Evolutionary conservation across 1,140 invertebrate species (phyloP), one percentile per base, ranked within the genome.

Genomic region (Penaeus chinensis): DNA sequence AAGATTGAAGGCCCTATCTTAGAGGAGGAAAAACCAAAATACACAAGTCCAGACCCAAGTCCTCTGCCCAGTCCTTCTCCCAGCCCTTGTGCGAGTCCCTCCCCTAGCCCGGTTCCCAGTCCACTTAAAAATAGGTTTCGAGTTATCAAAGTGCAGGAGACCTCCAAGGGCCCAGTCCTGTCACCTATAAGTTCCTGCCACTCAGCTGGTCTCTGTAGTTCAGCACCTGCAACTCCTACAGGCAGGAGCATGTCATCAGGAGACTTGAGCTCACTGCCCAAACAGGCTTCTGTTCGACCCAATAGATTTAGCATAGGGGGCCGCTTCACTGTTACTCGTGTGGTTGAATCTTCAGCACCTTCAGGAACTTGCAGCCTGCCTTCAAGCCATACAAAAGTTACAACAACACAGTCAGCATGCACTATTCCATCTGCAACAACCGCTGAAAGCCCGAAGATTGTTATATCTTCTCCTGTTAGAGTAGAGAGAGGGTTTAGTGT

Each of bases 41-140:
- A 90, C 24, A 93, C 94, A 85, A 95, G 95, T 82, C 95, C 95
- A 71, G 94, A 94, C 79, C 95, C 95, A 42, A 95, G 94, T 90
- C 95, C 95, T 77, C 94, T 94, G 87, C 94, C 95, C 80, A 95
- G 95, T 63, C 95, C 95, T 37, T 94, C 94, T 87, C 94, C 95
- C 86, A 95, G 94, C 91, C 95, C 95, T 37, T 93, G 94, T 84
- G 91, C 91, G 2, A 91, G 90, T 54, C 90, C 91, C 66, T 91
- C 82, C 76, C 86, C 89, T 62, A 89, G 88, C 88, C 90, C 90
- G 32, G 85, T 90, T 18, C 87, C 90, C 42, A 90, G 90, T 76
- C 90, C 90, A 63, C 84, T 84, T 18, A 90, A 88, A 60, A 90
- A 90, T 61, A 81, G 90, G 18, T 90, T 90, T 78, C 89, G 71